Conservation (phyloP, 2,888 invertebrate genomes). For the Petrolisthes cinctipes region DNA sequence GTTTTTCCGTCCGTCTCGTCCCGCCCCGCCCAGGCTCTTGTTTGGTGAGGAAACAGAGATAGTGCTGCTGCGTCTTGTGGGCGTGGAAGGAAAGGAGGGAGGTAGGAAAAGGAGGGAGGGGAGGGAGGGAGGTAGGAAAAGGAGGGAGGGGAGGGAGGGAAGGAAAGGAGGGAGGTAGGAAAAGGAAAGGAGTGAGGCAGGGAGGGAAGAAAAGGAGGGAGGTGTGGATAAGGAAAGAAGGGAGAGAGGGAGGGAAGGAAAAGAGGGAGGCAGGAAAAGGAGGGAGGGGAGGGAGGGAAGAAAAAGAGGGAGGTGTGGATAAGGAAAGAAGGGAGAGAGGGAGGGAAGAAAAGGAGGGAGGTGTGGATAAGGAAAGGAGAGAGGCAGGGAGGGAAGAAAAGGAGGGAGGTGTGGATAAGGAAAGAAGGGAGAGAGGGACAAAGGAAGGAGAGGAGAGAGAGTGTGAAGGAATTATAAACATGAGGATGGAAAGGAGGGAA, state of each 20-base stretch:
- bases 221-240: not conserved
- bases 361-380: not conserved
- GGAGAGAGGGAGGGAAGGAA: not conserved
- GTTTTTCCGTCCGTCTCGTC: not conserved
- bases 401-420: not conserved
- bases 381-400: not conserved
- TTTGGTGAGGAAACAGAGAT: not conserved
- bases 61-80: slow-evolving; percentile 2
- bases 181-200: slow-evolving; percentile 17
- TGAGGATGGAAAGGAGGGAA: not conserved
- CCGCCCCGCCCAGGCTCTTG: not conserved
- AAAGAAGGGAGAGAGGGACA: not conserved
- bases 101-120: not conserved
- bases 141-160: not conserved
- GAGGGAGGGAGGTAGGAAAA: not conserved
- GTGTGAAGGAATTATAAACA: not conserved
- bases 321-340: not conserved
- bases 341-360: not conserved
- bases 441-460: not conserved
- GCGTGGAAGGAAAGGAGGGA: not conserved
- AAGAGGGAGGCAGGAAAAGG: not conserved
- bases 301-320: not conserved
- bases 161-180: not conserved
- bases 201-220: slow-evolving; percentile 7
- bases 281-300: not conserved